Evolutionary conservation across 2,888 invertebrate genomes (phyloP), one percentile per base, ranked within the genome.

Genomic region (Agrotis exclamationis): DNA sequence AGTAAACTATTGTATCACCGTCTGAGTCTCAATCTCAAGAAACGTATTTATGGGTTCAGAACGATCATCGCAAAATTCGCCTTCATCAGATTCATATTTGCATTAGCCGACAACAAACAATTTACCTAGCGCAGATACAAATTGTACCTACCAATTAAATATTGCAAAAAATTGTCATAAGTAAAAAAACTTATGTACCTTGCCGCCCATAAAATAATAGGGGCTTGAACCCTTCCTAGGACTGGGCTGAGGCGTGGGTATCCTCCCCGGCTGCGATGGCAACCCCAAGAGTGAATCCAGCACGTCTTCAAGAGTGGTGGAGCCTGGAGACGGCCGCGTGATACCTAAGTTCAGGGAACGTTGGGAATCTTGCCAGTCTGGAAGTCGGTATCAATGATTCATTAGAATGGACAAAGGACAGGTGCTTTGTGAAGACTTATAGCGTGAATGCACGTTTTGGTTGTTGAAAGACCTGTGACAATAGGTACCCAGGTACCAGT

Each of bases 281-380:
- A 98, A 97, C 91, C 99, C 98, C 94, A 99, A 97, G 86, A 99
- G 97, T 83, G 99, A 98, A 95, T 99, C 98, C 95, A 99, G 97
- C 84, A 99, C 99, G 96, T 99, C 99, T 97, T 99, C 99, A 92
- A 99, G 96, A 84, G 99, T 99, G 75, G 98, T 98, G 86, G 98
- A 98, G 89, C 98, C 97, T 62, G 98, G 98, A 90, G 98, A 97
- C 82, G 97, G 97, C 91, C 97, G 96, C 89, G 97, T 95, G 87
- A 97, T 95, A 89, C 95, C 96, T 88, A 96, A 91, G 91, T 96
- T 96, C 89, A 97, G 87, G 84, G 96, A 93, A 78, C 94, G 93
- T 87, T 95, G 95, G 83, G 95, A 93, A 73, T 95, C 95, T 92
- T 95, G 94, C 96, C 96, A 96, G 92, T 96, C 96, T 96, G 95